Base-by-base conservation (phyloP, 2,797 vertebrate species). In the Malurus splendens region DNA sequence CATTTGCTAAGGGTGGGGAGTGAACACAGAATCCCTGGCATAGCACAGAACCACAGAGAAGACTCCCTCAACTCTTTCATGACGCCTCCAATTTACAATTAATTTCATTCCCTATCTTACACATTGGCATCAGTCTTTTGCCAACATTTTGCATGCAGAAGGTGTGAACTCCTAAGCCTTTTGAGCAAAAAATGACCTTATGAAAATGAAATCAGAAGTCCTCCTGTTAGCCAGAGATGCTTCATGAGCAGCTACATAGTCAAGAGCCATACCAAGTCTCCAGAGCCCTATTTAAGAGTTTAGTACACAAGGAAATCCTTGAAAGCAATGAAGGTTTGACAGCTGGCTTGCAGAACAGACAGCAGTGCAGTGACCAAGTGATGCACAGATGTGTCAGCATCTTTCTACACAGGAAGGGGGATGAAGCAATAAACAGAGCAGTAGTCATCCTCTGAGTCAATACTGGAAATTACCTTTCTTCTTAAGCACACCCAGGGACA, bases 311-410 rank as follows among this genome's bases (percentile, higher is more conserved):
- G 50, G 42, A 91, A 90, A 91, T 73, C 76, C 76, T 89, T 86
- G 62, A 87, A 87, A 82, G 76, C 72, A 81, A 56, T 10, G 15
- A 44, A 80, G 56, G 18, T 57, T 60, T 45, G 77, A 67, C 68
- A 90, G 82, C 75, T 90, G 90, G 38, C 62, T 47, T 89, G 60
- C 8, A 73, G 18, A 39, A 57, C 42, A 86, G 55, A 68, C 39
- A 89, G 33, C 65, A 90, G 23, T 5, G 57, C 11, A 76, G 76
- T 61, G n/a, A 78, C 59, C 42, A 60, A 89, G 76, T 25, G 62
- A 54, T 80, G 82, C 73, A 72, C 72, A 89, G 82, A 87, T 44
- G 76, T 44, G 74, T 86, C 90, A 94, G 93, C 79, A 86, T 86
- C 87, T 72, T 55, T 78, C 59, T 50, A 72, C 45, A 18, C 28